Evolutionary conservation across 2,888 invertebrate genomes (phyloP), one percentile per base, ranked within the genome.

Genomic region (Spisula solida): DNA sequence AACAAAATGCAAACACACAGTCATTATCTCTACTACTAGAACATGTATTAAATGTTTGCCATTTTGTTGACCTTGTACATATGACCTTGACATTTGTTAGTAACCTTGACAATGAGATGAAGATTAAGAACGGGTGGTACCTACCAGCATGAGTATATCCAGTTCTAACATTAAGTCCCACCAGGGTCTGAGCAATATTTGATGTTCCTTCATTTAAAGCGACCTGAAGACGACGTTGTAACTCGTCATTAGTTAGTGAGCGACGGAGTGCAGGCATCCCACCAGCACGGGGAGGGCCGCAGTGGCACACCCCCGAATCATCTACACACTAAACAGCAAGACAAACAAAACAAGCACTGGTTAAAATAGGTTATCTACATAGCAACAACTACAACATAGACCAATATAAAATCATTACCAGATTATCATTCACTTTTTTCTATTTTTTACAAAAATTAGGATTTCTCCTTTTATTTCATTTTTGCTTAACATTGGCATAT

Each of bases 131-230:
- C n/a, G 41, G 80, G 51, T 34, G 16, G 18, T 86, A 90, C 94
- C 90, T 90, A 95, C 95, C 95, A 90, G 95, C 95, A 89, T 95
- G 95, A n/a, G 94, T 95, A 91, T 95, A 95, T 75, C 94, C 92
- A 29, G 95, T 95, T 79, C 93, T 90, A 81, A 95, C 93, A 91
- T 94, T 94, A 80, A 94, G 88, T 56, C 94, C 94, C 31, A 94
- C 94, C 12, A 95, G 93, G 20, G 95, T 94, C 88, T 94, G 94
- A 41, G 95, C 94, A 55, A 94, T 93, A 90, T 94, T 94, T 48
- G 95, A 91, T 29, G 94, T 94, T n/a, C 94, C 94, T 75, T 94
- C 94, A 75, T 93, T 92, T 34, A 94, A 89, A n/a, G 94, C 94
- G 86, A 94, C 93, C 91, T 94, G 94, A 78, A 94, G 94, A 86